A percentile compares a stretch with the other conserved stretches of the same genome.
Conservation (phyloP, 1,140 invertebrate genomes). For the Heliothis virescens region DNA sequence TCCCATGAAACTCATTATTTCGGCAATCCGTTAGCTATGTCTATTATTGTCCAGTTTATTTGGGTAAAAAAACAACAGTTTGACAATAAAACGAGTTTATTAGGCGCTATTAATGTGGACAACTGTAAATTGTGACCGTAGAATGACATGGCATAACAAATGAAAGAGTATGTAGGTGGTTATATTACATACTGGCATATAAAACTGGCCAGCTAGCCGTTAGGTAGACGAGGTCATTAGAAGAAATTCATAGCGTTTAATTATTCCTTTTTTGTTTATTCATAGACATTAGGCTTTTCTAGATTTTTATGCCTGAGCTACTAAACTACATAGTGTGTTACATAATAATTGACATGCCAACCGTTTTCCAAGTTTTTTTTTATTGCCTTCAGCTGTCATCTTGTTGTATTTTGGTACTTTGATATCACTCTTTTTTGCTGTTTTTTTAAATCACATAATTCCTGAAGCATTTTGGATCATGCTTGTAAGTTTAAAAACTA, state of each 20-base stretch:
- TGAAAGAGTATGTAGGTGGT: conserved; percentile 18
- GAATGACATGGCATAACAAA: conserved; percentile 13
- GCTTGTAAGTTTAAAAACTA: no score
- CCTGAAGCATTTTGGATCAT: no score
- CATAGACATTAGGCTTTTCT: no score
- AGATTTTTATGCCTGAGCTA: background rate
- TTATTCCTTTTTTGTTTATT: no score
- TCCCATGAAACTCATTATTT: background rate
- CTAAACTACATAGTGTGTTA: background rate
- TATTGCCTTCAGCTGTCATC: no score
- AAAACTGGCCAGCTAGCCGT: background rate
- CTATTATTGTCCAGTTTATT: conserved; percentile 4
- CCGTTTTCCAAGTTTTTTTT: no score
- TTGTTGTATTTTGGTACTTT: no score
- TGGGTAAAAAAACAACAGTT: conserved; percentile 3
- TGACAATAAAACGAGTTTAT: conserved; percentile 2
- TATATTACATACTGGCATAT: conserved; percentile 12
- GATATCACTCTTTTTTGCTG: no score
- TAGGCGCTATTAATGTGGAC: background rate
- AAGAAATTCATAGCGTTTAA: background rate
- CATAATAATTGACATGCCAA: no score
- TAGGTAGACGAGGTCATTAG: background rate
- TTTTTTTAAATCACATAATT: no score
- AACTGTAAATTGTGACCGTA: conserved; percentile 6
- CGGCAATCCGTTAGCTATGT: background rate